Evolutionary conservation across 2,797 vertebrate genomes (phyloP), one percentile per base, ranked within the genome.

Genomic region (Neosilurus hyrtlii): DNA sequence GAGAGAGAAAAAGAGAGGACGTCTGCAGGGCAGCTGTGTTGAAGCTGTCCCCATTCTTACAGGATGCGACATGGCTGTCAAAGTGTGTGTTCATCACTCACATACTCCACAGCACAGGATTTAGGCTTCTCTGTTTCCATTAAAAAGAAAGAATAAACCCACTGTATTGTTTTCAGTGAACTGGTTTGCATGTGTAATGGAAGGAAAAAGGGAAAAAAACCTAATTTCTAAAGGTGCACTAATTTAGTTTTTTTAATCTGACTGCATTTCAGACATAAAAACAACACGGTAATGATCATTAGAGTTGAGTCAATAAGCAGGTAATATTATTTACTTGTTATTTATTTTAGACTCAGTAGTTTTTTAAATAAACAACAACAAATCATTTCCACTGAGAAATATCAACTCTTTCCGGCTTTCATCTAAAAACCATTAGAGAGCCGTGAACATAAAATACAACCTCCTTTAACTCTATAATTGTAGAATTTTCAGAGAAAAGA

Each of bases 21-120:
- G 89, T 93, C 92, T 93, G 91, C 90, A 87, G 93, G 93, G 93
- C 94, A 95, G 93, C 93, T 95, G 94, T 92, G 93, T 73, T 82
- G 77, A 82, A 83, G 76, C 84, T 85, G 84, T 92, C 92, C 93
- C 91, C 88, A 86, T 92, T 94, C 94, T 91, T 92, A 92, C 90
- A 93, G 92, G 92, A 94, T 92, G 91, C 93, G 93, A 94, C 94
- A 93, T 92, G 92, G 93, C 94, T 94, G 94, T 94, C 94, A 93
- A 89, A 90, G 77, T 80, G 91, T 83, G 84, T 89, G 85, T 87
- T 85, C 85, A 87, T 90, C 89, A 89, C 82, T 86, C 85, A 88
- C 79, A 79, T 70, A 71, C 85, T 85, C 51, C 79, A 81, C 76
- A 85, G 68, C 77, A 70, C 77, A 80, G 82, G 77, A 84, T 63